These are phyloP conservation scores for Zaprionus davidi DNA, from an alignment of 1,140 invertebrate species.

Conservation along the genomic window DNA sequence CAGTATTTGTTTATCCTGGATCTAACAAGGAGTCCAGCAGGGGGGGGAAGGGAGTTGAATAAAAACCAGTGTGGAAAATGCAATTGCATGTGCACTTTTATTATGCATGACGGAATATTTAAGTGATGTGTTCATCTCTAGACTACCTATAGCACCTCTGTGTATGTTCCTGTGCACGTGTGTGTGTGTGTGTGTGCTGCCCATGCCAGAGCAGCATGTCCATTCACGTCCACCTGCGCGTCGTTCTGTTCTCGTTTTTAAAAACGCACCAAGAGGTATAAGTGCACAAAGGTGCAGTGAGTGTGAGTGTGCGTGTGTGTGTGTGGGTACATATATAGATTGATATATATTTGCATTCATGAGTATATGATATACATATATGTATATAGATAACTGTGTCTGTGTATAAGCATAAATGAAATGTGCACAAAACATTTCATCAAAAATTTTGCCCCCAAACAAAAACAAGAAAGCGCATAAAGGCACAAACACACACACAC, in stretches of 20 bases:
- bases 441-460: conserved; percentile 64
- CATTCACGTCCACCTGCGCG: conserved; percentile 32
- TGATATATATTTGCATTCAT: background rate
- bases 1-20: background rate
- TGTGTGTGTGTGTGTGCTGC: conserved; percentile 6
- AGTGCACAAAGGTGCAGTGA: background rate
- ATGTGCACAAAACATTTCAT: conserved; percentile 78
- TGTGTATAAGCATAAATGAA: conserved; percentile 56
- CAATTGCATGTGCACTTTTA: conserved; percentile 42
- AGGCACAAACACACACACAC: conserved; percentile 32
- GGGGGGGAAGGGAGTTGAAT: background rate
- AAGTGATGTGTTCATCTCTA: conserved; percentile 48
- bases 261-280: conserved; percentile 51
- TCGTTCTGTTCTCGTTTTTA: conserved; percentile 56
- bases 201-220: conserved; percentile 2
- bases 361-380: conserved; percentile 7
- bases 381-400: conserved; percentile 10
- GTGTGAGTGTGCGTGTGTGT: conserved; percentile 11
- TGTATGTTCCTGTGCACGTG: background rate
- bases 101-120: conserved; percentile 52
- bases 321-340: conserved; percentile 5
- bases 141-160: conserved; percentile 11
- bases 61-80: conserved; percentile 25
- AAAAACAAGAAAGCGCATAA: conserved; percentile 71
- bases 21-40: background rate